A percentile compares a stretch with the other conserved stretches of the same genome.
These are phyloP conservation scores for Hylyphantes graminicola DNA, from an alignment of 1,140 invertebrate genomes.

Conservation along the genomic window DNA sequence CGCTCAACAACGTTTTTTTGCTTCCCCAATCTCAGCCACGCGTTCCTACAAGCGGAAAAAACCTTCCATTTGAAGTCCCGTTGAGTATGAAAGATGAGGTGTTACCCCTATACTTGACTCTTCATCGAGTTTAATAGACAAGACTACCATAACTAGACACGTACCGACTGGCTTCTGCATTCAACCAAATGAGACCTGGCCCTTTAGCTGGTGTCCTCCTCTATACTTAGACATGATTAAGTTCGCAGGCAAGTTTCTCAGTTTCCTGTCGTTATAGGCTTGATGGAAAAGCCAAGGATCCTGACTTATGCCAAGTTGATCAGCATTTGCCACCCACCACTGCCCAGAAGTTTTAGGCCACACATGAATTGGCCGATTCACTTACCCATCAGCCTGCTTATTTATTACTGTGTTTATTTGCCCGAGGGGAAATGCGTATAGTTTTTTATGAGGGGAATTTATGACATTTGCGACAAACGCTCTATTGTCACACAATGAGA, in stretches of 20 bases:
- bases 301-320: background rate
- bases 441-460: too few species aligned
- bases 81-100: constrained; percentile 40
- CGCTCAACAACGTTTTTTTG: too few species aligned
- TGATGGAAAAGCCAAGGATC: background rate
- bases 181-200: background rate
- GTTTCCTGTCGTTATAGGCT: constrained; percentile 1
- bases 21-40: too few species aligned
- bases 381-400: background rate
- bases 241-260: constrained; percentile 10
- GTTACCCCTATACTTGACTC: constrained; percentile 18
- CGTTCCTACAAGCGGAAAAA: too few species aligned
- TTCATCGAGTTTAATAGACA: background rate
- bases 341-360: background rate
- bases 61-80: background rate
- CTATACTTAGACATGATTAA: constrained; percentile 21
- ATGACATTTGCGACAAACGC: too few species aligned
- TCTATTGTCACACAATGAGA: too few species aligned
- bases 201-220: background rate
- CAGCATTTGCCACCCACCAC: constrained; percentile 11
- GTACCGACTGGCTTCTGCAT: background rate
- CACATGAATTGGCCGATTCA: background rate
- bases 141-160: constrained; percentile 4
- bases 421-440: too few species aligned
- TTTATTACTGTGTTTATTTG: too few species aligned